Evolutionary conservation across 2,113 vertebrate species (phyloP), one percentile per base, ranked within the genome.

Genomic region (Rhinopomastus cyanomelas): DNA sequence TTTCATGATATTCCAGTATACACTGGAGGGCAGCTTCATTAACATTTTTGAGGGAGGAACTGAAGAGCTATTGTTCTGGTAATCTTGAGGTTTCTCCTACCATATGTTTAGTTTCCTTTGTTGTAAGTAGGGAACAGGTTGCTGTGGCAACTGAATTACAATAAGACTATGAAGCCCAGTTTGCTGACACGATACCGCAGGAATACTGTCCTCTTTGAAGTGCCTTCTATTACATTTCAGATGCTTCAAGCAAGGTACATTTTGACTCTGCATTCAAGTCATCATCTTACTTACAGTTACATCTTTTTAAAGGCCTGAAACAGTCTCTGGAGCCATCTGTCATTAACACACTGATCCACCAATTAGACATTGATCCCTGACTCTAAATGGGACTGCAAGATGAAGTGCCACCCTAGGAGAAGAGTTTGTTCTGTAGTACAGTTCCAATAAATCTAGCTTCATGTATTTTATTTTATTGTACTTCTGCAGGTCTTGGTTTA

Each of bases 81-180:
- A 89, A 91, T 80, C 81, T 89, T 57, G 65, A 88, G 53, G 30
- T 42, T 95, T 92, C 67, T 81, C 55, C 71, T 91, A 72, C 89
- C 83, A 72, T 94, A 93, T 71, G 84, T 91, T 96, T 95, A 77
- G 27, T 18, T 94, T 93, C 88, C 82, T 85, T 91, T 90, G 64
- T 82, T 93, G 72, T 80, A 74, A 94, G 65, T 49, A 82, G 55
- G 59, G 76, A 81, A 30, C 36, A 25, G n/a, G 96, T 96, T 97
- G 74, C 92, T 85, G 93, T 92, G 82, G 90, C 36, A 96, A 96
- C 95, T 29, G 66, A 83, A 34, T 37, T 89, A 29, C 78, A 65
- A 83, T 78, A 60, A 56, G 75, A 52, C 64, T 89, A 61, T 25
- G 62, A 84, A 95, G 88, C 56, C 32, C 19, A 25, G 80, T 74